Evolutionary conservation across 2,888 invertebrate genomes (phyloP).

Genomic region (Euclidia mi): DNA sequence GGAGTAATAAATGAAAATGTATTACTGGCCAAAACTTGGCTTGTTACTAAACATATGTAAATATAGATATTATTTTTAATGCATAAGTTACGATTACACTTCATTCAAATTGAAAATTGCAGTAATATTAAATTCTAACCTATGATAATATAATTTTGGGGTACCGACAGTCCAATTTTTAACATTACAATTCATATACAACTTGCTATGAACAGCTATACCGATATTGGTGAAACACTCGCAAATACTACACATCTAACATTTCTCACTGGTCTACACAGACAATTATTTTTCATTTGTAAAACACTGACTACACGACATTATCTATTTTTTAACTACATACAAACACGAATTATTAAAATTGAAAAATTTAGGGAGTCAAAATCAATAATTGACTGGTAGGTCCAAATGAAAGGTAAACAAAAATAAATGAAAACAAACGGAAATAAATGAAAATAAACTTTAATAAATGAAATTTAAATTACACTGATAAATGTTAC

Average conservation of each 20-base stretch:
- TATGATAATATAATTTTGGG: too few relatives aligned
- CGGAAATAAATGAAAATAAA: constrained; percentile 67
- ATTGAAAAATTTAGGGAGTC: constrained; percentile 90
- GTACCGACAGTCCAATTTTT: too few relatives aligned
- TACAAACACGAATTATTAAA: constrained; percentile 70
- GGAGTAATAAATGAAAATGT: too few relatives aligned
- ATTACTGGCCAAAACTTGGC: too few relatives aligned
- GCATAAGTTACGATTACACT: too few relatives aligned
- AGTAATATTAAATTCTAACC: too few relatives aligned
- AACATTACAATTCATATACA: too few relatives aligned
- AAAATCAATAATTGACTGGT: constrained; percentile 87
- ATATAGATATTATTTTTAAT: too few relatives aligned
- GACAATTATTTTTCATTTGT: constrained; percentile 18
- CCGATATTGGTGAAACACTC: too few relatives aligned
- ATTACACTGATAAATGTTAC: constrained; percentile 52
- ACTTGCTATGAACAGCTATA: too few relatives aligned
- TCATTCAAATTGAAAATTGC: too few relatives aligned
- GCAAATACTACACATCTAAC: constrained; percentile 2
- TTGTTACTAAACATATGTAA: too few relatives aligned
- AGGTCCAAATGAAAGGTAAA: constrained; percentile 67
- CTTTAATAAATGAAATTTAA: constrained; percentile 64
- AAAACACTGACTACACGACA: constrained; percentile 44
- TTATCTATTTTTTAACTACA: constrained; percentile 53
- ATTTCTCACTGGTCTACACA: constrained; percentile 9
- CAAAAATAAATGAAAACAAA: constrained; percentile 60